Conservation (phyloP, 2,797 vertebrate species). For the Micropoecilia bifurca region DNA sequence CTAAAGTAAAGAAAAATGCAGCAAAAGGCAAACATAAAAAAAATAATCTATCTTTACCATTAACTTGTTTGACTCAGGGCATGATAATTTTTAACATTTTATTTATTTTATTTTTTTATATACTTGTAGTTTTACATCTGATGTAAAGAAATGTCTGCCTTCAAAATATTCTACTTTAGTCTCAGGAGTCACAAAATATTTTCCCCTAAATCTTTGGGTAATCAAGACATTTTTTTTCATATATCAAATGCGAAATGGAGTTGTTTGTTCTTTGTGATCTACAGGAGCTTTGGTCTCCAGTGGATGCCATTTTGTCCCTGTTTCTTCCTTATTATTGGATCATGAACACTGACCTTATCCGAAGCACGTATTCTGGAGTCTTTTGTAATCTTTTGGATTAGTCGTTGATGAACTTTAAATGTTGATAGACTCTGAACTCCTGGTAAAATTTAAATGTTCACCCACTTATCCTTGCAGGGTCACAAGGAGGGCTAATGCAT, state of each 20-base stretch:
- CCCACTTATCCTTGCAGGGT: background rate
- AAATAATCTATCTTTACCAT: background rate
- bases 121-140: background rate
- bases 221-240: background rate
- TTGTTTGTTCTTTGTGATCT: background rate
- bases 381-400: background rate
- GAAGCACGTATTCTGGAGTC: background rate
- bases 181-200: background rate
- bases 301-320: background rate
- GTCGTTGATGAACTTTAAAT: background rate
- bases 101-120: background rate
- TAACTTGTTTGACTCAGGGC: background rate
- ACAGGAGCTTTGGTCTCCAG: background rate
- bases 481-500: background rate
- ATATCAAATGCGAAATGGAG: background rate
- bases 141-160: background rate
- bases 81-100: background rate
- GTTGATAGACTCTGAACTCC: background rate
- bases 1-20: background rate
- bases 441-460: no score
- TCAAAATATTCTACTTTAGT: background rate
- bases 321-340: background rate
- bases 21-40: background rate
- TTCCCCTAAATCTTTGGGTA: background rate
- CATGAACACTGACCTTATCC: background rate